Evolutionary conservation across 1,140 invertebrate genomes (phyloP), one percentile per base, ranked within the genome.

Genomic region (Eciton burchellii): DNA sequence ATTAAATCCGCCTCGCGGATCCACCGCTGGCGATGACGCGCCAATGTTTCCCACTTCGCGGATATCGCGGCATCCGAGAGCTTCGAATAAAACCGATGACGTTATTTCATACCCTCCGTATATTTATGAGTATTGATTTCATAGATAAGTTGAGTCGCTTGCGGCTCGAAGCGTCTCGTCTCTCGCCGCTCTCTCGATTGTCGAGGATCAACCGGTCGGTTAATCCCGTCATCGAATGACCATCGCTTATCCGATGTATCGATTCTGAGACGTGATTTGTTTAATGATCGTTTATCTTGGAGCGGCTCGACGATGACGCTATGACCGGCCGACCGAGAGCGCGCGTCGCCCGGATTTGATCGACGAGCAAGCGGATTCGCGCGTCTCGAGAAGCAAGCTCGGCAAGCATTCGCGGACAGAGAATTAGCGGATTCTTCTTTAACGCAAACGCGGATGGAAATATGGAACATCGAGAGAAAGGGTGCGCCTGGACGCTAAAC

Each of bases 1-100:
- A n/a, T 72, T 54, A 60, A 84, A 85, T 82, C 68, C 24, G 59
- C 66, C 41, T 73, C 45, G 43, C 68, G 76, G 60, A 11, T 59
- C 35, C 35, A 35, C 6, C 35, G 35, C 35, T 35, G 35, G 35
- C 6, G n/a, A n/a, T n/a, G n/a, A n/a, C n/a, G n/a, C n/a, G n/a
- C n/a, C n/a, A n/a, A n/a, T n/a, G n/a, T n/a, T n/a, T n/a, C n/a
- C n/a, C n/a, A n/a, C n/a, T n/a, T n/a, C n/a, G n/a, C n/a, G n/a
- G n/a, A n/a, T n/a, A n/a, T n/a, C n/a, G n/a, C n/a, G n/a, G n/a
- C n/a, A n/a, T n/a, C n/a, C n/a, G n/a, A n/a, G n/a, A n/a, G n/a
- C n/a, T n/a, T n/a, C n/a, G n/a, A n/a, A n/a, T n/a, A n/a, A n/a
- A n/a, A n/a, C n/a, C n/a, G n/a, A n/a, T n/a, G n/a, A n/a, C n/a